phyloP scores from a whole-genome alignment of 2,888 invertebrate species.

The Cantharis rustica region DNA sequence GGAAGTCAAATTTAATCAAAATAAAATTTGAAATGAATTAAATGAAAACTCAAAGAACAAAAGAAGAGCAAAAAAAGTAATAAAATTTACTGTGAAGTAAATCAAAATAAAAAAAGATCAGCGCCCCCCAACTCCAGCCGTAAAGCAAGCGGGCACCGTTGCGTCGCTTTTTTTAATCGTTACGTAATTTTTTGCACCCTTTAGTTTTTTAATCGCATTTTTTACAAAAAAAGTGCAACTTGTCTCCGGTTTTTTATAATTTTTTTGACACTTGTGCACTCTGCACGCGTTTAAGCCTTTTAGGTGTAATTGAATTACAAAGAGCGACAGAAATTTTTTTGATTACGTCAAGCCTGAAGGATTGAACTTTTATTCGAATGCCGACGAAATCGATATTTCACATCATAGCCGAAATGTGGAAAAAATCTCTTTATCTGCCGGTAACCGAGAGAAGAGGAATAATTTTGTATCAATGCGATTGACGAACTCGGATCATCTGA shows the following conservation, averaged over 20 bases:
- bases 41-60: neutral
- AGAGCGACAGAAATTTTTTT: neutral
- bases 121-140: neutral
- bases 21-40: neutral
- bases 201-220: neutral
- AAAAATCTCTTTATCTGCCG: neutral
- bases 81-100: neutral
- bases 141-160: neutral
- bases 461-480: neutral
- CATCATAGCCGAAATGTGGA: neutral
- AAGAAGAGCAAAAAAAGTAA: neutral
- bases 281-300: neutral
- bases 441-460: neutral
- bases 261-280: neutral
- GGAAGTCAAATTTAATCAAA: neutral
- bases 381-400: neutral
- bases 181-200: neutral
- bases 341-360: neutral
- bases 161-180: neutral
- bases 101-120: neutral
- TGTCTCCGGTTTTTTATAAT: neutral
- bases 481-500: neutral
- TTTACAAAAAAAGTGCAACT: neutral
- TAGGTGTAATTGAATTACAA: neutral
- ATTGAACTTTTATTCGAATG: neutral